Conservation (phyloP, 1,140 invertebrate genomes). For the Medauroidea extradentata region DNA sequence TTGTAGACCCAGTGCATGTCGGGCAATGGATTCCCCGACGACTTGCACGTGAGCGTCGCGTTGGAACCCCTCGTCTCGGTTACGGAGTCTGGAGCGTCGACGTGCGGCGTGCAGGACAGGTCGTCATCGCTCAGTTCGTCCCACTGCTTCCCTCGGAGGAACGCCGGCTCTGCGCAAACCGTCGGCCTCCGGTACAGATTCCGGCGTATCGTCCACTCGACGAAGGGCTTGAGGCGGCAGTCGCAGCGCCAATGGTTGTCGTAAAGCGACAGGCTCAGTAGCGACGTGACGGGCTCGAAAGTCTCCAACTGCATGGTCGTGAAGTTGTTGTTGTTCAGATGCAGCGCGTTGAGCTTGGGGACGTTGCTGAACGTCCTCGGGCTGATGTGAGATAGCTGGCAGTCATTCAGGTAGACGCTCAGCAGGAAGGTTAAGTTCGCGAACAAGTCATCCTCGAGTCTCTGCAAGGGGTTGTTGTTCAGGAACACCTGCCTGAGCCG, state of each 20-base stretch:
- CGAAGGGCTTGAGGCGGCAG: conserved; percentile 57
- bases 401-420: conserved; percentile 70
- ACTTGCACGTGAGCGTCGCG: conserved; percentile 61
- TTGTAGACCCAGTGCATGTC: conserved; percentile 71
- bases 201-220: neutral
- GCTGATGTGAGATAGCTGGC: conserved; percentile 62
- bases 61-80: conserved; percentile 34
- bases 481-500: conserved; percentile 65
- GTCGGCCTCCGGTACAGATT: neutral
- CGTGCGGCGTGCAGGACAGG: no score
- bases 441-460: conserved; percentile 71
- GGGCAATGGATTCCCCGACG: conserved; percentile 69
- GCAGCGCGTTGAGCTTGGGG: conserved; percentile 60
- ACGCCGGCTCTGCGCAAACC: no score
- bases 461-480: conserved; percentile 66
- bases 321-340: conserved; percentile 67
- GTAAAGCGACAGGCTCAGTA: conserved; percentile 67
- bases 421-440: conserved; percentile 65
- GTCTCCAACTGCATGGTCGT: conserved; percentile 50
- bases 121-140: no score
- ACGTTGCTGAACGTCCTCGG: conserved; percentile 65
- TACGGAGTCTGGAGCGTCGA: conserved; percentile 39
- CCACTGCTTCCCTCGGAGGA: no score
- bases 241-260: conserved; percentile 87
- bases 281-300: conserved; percentile 53